phyloP scores from a whole-genome alignment of 1,140 invertebrate species.

The Lerema accius region DNA sequence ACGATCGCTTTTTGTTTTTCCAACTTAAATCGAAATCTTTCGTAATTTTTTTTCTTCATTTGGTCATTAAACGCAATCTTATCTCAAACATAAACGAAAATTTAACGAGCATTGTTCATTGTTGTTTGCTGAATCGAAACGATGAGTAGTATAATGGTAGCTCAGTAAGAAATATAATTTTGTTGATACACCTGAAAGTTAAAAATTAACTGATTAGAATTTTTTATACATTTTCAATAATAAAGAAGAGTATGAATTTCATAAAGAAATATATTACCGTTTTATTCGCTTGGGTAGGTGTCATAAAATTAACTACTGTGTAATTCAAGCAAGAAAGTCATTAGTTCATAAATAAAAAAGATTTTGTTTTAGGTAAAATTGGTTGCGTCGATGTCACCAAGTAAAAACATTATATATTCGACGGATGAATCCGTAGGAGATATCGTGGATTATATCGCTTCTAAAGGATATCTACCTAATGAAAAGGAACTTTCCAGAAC shows the following conservation, averaged over 20 bases:
- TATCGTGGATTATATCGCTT: slow-evolving; percentile 53
- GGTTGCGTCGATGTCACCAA: slow-evolving; percentile 39
- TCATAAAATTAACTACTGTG: background rate
- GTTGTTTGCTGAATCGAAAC: slow-evolving; percentile 53
- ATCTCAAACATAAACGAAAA: slow-evolving; percentile 51
- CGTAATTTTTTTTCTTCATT: background rate
- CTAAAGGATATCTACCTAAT: slow-evolving; percentile 60
- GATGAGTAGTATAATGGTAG: slow-evolving; percentile 31
- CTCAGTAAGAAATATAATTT: slow-evolving; percentile 9
- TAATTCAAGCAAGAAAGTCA: too few relatives aligned
- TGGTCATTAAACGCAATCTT: slow-evolving; percentile 32
- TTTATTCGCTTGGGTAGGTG: slow-evolving; percentile 8
- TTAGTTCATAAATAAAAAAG: too few relatives aligned
- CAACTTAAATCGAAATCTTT: background rate
- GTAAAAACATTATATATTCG: slow-evolving; percentile 39
- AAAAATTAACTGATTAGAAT: background rate
- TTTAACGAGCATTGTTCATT: slow-evolving; percentile 67
- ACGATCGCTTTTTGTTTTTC: too few relatives aligned
- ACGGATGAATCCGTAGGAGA: slow-evolving; percentile 47
- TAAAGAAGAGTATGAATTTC: background rate
- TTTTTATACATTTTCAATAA: background rate
- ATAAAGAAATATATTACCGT: background rate
- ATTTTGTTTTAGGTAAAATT: slow-evolving; percentile 47
- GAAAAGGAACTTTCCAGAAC: slow-evolving; percentile 56
- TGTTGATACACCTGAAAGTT: background rate